A percentile compares a stretch with the other conserved stretches of the same genome.
Conservation (phyloP, 1,140 invertebrate species). For the Solenopsis invicta region DNA sequence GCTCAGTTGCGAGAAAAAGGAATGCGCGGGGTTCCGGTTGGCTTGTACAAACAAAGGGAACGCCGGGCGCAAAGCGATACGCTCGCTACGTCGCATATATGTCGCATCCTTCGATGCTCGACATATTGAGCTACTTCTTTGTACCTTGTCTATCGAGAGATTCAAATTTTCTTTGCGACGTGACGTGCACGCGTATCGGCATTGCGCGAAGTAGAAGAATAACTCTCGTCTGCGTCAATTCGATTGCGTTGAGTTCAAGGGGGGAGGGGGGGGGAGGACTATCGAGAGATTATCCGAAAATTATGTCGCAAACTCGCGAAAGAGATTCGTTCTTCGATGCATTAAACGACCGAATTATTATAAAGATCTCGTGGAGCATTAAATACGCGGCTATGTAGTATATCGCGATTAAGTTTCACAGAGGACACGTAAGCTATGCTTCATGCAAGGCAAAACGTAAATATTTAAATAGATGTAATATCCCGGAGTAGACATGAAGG, state of each 20-base stretch:
- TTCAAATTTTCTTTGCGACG: constrained; percentile 20
- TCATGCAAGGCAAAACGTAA: constrained; percentile 69
- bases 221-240: not conserved
- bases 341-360: constrained; percentile 50
- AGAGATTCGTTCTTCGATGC: not conserved
- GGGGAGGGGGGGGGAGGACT: too few species aligned
- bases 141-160: constrained; percentile 14
- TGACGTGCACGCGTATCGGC: not conserved
- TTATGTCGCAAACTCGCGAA: not conserved
- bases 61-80: constrained; percentile 38
- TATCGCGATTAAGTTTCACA: constrained; percentile 57
- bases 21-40: not conserved
- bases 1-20: constrained; percentile 30
- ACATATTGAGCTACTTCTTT: constrained; percentile 49
- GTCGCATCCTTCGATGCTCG: constrained; percentile 54
- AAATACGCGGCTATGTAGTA: constrained; percentile 35
- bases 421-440: constrained; percentile 57
- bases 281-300: not conserved
- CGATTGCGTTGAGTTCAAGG: not conserved
- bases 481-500: constrained; percentile 65
- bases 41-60: constrained; percentile 54
- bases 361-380: constrained; percentile 28
- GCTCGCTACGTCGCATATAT: not conserved
- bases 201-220: not conserved
- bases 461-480: constrained; percentile 76